These are phyloP conservation scores for Torymus tubicola DNA, from an alignment of 2,888 invertebrate genomes.

Conservation along the genomic window DNA sequence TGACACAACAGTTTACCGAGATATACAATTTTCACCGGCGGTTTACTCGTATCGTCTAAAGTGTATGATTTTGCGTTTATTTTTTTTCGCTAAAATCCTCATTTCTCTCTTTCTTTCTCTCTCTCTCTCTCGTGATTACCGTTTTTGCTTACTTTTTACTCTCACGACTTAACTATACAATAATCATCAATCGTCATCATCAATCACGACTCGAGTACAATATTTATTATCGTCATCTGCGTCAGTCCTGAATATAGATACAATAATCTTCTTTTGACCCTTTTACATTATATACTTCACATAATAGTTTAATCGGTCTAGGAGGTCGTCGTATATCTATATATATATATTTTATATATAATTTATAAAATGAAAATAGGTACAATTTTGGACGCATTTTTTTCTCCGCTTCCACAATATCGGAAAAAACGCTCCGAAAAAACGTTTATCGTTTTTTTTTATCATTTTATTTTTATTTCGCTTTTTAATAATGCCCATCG, in stretches of 20 bases:
- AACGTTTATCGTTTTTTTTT: constrained; percentile 58
- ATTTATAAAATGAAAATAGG: constrained; percentile 77
- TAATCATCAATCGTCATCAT: constrained; percentile 67
- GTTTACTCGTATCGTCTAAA: constrained; percentile 52
- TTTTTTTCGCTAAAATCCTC: constrained; percentile 30
- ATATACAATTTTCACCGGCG: constrained; percentile 62
- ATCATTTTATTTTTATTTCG: constrained; percentile 63
- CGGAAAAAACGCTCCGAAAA: constrained; percentile 76
- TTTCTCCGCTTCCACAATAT: constrained; percentile 63
- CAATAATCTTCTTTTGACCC: constrained; percentile 71
- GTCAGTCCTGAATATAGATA: constrained; percentile 75
- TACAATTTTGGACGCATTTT: constrained; percentile 76
- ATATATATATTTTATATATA: constrained; percentile 68
- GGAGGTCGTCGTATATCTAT: constrained; percentile 74
- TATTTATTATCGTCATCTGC: constrained; percentile 69
- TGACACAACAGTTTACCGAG: constrained; percentile 64
- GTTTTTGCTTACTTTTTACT: constrained; percentile 66
- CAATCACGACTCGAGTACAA: constrained; percentile 75
- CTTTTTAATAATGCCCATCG: constrained; percentile 76
- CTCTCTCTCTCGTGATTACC: constrained; percentile 58
- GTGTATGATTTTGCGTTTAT: constrained; percentile 52
- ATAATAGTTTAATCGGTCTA: constrained; percentile 70
- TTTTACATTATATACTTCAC: constrained; percentile 68
- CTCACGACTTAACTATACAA: constrained; percentile 72
- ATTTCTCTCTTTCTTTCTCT: constrained; percentile 34